phyloP scores from a whole-genome alignment of 2,113 vertebrate genomes.

The Sander lucioperca region DNA sequence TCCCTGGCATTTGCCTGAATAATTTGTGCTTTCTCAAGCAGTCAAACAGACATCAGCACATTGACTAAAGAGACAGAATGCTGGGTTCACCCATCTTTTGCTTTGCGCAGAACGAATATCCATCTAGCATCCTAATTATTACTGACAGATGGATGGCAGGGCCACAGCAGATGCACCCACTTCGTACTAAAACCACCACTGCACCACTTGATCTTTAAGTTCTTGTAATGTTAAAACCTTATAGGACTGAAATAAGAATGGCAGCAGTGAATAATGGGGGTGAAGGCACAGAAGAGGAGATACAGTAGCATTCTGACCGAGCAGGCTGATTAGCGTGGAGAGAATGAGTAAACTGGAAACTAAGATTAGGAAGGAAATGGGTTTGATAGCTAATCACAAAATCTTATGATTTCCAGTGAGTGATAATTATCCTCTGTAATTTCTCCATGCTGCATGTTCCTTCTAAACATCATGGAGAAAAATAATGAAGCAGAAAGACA shows the following conservation, averaged over 20 bases:
- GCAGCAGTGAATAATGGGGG: conserved; percentile 47
- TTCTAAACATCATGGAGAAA: conserved; percentile 10
- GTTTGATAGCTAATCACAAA: conserved; percentile 58
- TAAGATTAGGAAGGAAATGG: conserved; percentile 48
- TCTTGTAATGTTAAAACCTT: conserved; percentile 56
- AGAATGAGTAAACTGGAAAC: conserved; percentile 52
- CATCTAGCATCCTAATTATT: conserved; percentile 50
- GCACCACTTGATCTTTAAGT: conserved; percentile 56
- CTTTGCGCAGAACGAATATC: conserved; percentile 36
- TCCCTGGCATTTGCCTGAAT: conserved; percentile 45
- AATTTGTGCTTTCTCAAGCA: conserved; percentile 43
- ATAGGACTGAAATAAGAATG: conserved; percentile 32
- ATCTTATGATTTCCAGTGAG: conserved; percentile 53
- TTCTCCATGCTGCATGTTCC: conserved; percentile 22
- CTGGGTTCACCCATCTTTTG: conserved; percentile 10
- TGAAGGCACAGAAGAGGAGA: conserved; percentile 26
- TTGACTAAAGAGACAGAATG: conserved; percentile 14
- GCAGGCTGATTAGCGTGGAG: conserved; percentile 54
- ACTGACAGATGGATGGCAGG: conserved; percentile 50
- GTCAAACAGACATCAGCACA: neutral
- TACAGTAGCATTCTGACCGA: conserved; percentile 31
- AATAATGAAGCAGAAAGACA: neutral
- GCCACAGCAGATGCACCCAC: conserved; percentile 61
- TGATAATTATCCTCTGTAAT: conserved; percentile 48
- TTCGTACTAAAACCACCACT: conserved; percentile 53